These are phyloP conservation scores for Peromyscus leucopus DNA, from an alignment of 2,113 vertebrate genomes.

Conservation along the genomic window DNA sequence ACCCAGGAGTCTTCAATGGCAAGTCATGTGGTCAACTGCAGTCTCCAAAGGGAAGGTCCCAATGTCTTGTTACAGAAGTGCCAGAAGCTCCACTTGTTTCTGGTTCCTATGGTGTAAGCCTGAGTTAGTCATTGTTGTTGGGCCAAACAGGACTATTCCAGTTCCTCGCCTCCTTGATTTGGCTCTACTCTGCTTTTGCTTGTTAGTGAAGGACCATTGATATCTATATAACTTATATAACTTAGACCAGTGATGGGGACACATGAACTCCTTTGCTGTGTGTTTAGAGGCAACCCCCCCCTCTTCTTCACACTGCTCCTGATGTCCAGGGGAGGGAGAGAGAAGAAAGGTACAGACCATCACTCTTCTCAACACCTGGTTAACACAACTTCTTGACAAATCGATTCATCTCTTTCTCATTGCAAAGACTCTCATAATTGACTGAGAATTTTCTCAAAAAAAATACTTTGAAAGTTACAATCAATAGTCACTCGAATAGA, in stretches of 20 bases:
- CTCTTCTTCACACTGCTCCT: accelerated
- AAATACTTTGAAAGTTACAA: neutral
- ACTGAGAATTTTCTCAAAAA: neutral
- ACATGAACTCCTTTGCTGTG: neutral
- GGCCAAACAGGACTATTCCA: neutral
- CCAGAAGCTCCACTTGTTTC: neutral
- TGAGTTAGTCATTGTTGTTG: neutral
- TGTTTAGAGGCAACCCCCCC: accelerated
- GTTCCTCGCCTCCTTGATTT: neutral
- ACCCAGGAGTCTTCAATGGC: neutral
- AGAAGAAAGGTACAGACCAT: neutral
- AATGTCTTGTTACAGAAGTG: neutral
- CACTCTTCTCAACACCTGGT: neutral
- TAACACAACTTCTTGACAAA: neutral
- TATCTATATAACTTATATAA: neutral
- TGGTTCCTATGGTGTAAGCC: accelerated
- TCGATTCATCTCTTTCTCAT: neutral
- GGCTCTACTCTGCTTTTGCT: neutral
- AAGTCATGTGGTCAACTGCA: neutral
- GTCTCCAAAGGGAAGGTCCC: neutral
- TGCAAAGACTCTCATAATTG: neutral
- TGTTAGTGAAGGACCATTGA: neutral
- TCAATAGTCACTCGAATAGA: neutral
- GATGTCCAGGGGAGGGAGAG: no score
- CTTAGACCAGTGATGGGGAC: neutral